Evolutionary conservation across 2,797 vertebrate genomes (phyloP), one percentile per base, ranked within the genome.

Genomic region (Bradypodion pumilum): DNA sequence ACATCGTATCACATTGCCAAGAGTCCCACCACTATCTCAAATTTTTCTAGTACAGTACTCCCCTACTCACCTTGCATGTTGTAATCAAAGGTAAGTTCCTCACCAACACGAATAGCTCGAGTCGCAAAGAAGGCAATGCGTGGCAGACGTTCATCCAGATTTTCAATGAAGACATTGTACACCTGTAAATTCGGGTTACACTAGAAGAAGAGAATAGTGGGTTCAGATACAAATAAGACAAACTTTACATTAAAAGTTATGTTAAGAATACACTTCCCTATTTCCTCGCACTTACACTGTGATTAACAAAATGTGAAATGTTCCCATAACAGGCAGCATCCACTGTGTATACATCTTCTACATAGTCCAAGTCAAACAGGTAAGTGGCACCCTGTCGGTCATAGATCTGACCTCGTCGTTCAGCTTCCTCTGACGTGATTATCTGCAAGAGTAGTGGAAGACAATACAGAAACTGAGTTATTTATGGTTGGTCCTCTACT

Each of bases 1-100:
- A 2, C 74, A 65, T n/a, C 3, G 7, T 4, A 2, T 62, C 59
- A 84, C 44, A 62, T 35, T 9, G 7, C 21, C 21, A 63, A 35
- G 52, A 16, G 60, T 40, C 32, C 44, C 21, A 62, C 27, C 2
- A 29, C n/a, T 4, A 62, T 56, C 25, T 13, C n/a, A 60, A 49
- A 76, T 84, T 80, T 62, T 65, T 81, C 52, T 6, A 63, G n/a
- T 3, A 46, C 0, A 63, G n/a, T 3, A 46, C 0, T 56, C 73
- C 69, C 74, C 74, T 59, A 83, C 77, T 87, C 94, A 98, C 98
- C 97, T 88, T 97, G 97, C 97, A 98, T 98, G 93, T 98, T 98
- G 95, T 98, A 98, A 96, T 98, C 97, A 81, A 99, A 98, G 40
- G 98, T 98, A 87, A 98, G 97, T 94, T 99, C 98, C 92, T 99